A percentile compares a stretch with the other conserved stretches of the same genome.
Conservation (phyloP, 2,113 vertebrate species). For the Brachyistius frenatus region DNA sequence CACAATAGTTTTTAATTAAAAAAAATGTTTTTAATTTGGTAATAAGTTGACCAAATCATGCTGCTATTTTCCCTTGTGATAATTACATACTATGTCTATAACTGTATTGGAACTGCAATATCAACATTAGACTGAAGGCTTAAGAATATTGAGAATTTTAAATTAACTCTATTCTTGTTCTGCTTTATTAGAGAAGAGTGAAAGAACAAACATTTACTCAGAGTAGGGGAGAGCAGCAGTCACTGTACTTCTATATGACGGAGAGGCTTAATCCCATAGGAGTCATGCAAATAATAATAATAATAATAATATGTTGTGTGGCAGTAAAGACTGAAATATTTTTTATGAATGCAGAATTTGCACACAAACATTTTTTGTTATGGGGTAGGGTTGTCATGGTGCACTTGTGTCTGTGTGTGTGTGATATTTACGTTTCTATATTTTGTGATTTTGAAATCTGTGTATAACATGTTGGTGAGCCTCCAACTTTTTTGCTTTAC, state of each 20-base stretch:
- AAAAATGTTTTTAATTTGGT: background rate
- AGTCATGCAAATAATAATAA: background rate
- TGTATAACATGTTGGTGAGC: too few relatives aligned
- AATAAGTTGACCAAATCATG: background rate
- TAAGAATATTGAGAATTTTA: background rate
- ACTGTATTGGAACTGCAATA: background rate
- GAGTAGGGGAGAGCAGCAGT: background rate
- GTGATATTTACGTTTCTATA: too few relatives aligned
- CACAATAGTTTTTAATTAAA: background rate
- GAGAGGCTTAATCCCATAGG: background rate
- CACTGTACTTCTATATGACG: background rate
- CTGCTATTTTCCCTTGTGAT: background rate
- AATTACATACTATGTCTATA: background rate
- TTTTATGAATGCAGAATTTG: background rate
- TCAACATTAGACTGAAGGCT: background rate
- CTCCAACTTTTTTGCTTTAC: too few relatives aligned
- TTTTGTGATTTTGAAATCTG: too few relatives aligned
- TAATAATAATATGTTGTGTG: background rate
- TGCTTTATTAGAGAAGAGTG: conserved; percentile 4
- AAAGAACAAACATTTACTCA: conserved; percentile 29
- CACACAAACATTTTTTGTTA: background rate
- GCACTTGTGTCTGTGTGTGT: background rate
- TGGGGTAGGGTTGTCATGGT: conserved; percentile 1
- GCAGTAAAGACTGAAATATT: background rate
- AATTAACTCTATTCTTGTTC: background rate